Base-by-base conservation (phyloP, 2,888 invertebrate genomes). In the Eugnorisma glareosa region DNA sequence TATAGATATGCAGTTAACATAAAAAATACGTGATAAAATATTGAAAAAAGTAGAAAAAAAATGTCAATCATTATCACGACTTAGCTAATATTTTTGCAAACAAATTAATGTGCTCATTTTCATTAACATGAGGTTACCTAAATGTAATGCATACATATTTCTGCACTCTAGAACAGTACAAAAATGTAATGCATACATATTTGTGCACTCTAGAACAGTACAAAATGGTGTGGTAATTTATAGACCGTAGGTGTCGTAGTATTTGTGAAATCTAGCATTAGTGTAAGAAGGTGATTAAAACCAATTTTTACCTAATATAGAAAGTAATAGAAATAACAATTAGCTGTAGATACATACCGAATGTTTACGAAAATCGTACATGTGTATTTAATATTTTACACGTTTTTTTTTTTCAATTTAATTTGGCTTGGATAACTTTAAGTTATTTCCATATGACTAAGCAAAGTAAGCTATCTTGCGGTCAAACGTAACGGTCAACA, bases 401-500 rank as follows among this genome's bases (percentile, higher is more conserved):
- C 21, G 8, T 31, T 40, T 8, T 40, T 35, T 35, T 28, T 48
- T 35, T 48, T n/a, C 3, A 35, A n/a, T 51, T 2, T n/a, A 15
- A 45, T 31, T 15, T 18, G 0, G 35, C 15, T n/a, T 57, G 13
- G 0, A 35, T 15, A 48, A 79, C 18, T 67, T 37, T n/a, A 35
- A 48, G 45, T 79, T 28, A 43, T 24, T 61, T 28, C 15, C 5
- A 21, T 57, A 24, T n/a, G 48, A 69, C 59, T 24, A 43, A 31
- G 75, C 45, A 37, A 76, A 67, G 40, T 57, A 76, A 64, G 24
- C 35, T 35, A 68, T 63, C 15, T 24, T 45, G 78, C 28, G 78
- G 78, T 77, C 35, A 71, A 59, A 54, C 45, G n/a, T 54, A 70
- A 67, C 83, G n/a, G n/a, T n/a, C n/a, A n/a, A n/a, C n/a, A n/a